phyloP scores from a whole-genome alignment of 2,888 invertebrate species.

The Deladenus siricidicola region DNA sequence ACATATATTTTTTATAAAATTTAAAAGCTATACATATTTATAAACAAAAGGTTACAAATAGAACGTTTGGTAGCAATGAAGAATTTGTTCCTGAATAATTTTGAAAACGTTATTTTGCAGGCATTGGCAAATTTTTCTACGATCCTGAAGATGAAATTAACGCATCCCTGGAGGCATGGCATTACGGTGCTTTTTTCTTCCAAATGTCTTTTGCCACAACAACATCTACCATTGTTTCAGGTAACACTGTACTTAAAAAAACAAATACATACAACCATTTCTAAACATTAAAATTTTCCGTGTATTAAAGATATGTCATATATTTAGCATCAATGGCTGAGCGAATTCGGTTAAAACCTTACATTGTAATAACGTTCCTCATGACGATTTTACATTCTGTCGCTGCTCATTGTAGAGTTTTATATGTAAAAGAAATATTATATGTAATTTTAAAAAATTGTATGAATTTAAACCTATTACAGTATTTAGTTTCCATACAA shows the following conservation, averaged over 20 bases:
- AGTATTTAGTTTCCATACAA: no score
- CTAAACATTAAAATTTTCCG: not conserved
- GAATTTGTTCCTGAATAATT: no score
- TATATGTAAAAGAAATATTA: no score
- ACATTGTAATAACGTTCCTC: constrained; percentile 36
- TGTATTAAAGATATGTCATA: not conserved
- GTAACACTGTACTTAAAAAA: constrained; percentile 18
- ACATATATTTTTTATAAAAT: not conserved
- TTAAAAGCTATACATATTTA: no score
- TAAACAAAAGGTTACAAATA: no score
- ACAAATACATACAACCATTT: not conserved
- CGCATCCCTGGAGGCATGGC: constrained; percentile 41
- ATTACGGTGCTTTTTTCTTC: constrained; percentile 47
- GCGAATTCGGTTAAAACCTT: constrained; percentile 43
- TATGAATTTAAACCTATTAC: no score
- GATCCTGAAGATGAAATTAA: constrained; percentile 32
- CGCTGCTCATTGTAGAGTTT: constrained; percentile 34
- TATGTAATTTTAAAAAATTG: no score
- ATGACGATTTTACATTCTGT: constrained; percentile 40
- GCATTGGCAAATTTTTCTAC: constrained; percentile 48
- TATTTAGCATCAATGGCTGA: constrained; percentile 49
- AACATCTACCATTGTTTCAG: constrained; percentile 50
- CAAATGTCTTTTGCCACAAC: constrained; percentile 48
- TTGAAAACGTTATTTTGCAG: constrained; percentile 10
- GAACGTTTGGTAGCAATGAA: no score